Conservation (phyloP, 1,140 invertebrate species). For the Spodoptera frugiperda region DNA sequence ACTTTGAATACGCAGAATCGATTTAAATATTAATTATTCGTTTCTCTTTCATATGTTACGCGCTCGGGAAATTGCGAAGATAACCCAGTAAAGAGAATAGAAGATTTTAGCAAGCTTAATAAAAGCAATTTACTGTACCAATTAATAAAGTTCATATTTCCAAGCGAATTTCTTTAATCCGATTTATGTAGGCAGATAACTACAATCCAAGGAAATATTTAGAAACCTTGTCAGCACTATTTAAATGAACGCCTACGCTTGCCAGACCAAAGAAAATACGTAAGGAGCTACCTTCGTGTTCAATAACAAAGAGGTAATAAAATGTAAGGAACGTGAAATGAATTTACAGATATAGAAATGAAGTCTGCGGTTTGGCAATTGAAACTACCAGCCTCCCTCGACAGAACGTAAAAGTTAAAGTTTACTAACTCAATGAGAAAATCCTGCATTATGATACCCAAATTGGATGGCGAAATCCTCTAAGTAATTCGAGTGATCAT, state of each 20-base stretch:
- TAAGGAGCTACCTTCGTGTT: conserved; percentile 18
- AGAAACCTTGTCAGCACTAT: background rate
- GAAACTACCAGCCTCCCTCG: conserved; percentile 16
- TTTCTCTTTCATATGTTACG: background rate
- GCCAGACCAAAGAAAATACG: conserved; percentile 7
- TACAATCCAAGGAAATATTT: background rate
- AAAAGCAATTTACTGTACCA: too few relatives aligned
- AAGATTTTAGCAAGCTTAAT: too few relatives aligned
- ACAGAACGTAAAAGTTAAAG: background rate
- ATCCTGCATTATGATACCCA: conserved; percentile 16
- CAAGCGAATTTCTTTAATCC: background rate
- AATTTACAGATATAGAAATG: conserved; percentile 22
- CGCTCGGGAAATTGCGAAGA: too few relatives aligned
- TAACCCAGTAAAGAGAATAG: too few relatives aligned
- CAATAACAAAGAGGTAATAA: conserved; percentile 38
- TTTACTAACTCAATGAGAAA: conserved; percentile 10
- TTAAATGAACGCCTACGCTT: conserved; percentile 17
- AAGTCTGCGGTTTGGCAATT: conserved; percentile 9
- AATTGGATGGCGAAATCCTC: conserved; percentile 34
- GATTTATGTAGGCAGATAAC: background rate
- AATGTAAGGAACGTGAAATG: conserved; percentile 29
- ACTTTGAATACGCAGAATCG: background rate
- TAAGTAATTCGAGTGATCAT: conserved; percentile 26
- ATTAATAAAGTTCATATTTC: too few relatives aligned
- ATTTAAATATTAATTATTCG: conserved; percentile 1